Conservation (phyloP, 1,140 invertebrate genomes). For the Zaprionus capensis region DNA sequence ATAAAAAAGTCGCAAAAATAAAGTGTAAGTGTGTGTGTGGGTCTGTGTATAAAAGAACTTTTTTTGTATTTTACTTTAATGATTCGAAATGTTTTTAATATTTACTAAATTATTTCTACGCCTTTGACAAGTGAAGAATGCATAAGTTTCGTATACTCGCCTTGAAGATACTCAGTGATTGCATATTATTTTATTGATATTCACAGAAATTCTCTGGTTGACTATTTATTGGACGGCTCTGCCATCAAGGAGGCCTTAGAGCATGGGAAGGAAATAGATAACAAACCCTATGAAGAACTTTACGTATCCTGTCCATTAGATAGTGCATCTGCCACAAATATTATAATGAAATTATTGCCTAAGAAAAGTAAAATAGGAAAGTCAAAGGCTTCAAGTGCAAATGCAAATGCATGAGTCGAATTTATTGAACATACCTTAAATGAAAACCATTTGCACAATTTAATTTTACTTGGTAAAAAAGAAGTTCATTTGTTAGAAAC, state of each 20-base stretch:
- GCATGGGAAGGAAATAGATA: too few relatives aligned
- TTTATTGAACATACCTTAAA: neutral
- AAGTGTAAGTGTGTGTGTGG: too few relatives aligned
- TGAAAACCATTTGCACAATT: neutral
- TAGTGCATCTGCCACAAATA: too few relatives aligned
- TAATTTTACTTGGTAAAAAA: neutral
- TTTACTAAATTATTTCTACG: neutral
- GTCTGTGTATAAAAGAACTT: too few relatives aligned
- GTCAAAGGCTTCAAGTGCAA: slow-evolving; percentile 25
- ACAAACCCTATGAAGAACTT: too few relatives aligned
- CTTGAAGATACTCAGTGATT: neutral
- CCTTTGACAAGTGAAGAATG: slow-evolving; percentile 16
- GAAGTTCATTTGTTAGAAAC: neutral
- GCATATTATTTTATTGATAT: slow-evolving; percentile 27
- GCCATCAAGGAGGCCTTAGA: slow-evolving; percentile 90
- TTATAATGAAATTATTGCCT: slow-evolving; percentile 87
- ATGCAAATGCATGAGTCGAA: slow-evolving; percentile 29
- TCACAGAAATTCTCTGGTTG: slow-evolving; percentile 88
- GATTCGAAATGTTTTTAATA: slow-evolving; percentile 52
- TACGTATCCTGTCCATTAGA: too few relatives aligned
- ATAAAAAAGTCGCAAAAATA: too few relatives aligned
- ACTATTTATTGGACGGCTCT: slow-evolving; percentile 90
- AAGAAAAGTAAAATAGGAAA: slow-evolving; percentile 53
- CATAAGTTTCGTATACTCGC: neutral
- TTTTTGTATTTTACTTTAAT: too few relatives aligned